Percentiles rank a stretch among this genome's conserved stretches.
Evolutionary conservation across 2,113 vertebrate genomes (phyloP).

Genomic region (Anarrhichthys ocellatus): DNA sequence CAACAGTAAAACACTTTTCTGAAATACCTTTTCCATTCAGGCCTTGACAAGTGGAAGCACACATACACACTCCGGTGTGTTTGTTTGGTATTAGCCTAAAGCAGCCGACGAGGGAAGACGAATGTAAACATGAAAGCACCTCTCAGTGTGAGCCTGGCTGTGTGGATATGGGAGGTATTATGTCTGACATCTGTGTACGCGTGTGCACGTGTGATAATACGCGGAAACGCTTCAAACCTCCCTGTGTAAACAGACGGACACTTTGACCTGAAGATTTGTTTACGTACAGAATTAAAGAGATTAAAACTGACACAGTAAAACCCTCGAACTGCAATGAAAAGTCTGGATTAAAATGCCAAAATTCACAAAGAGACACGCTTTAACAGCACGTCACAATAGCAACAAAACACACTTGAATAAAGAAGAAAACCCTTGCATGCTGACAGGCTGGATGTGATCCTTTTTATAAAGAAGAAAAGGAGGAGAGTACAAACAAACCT

Average conservation of each 20-base stretch:
- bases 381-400: fast-evolving
- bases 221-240: constrained; percentile 2
- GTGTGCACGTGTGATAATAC: not conserved
- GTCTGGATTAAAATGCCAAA: constrained; percentile 13
- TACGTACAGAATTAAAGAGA: constrained; percentile 38
- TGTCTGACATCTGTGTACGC: constrained; percentile 9
- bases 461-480: not conserved
- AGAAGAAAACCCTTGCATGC: not conserved
- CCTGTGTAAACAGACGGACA: constrained; percentile 24
- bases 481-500: not conserved
- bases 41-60: not conserved
- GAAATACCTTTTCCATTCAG: no score
- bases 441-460: not conserved
- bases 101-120: constrained; percentile 21
- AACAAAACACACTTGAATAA: not conserved
- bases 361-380: constrained; percentile 7
- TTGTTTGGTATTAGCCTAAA: constrained; percentile 39
- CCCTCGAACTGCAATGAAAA: not conserved
- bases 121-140: constrained; percentile 37
- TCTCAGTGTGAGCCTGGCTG: constrained; percentile 12
- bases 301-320: constrained; percentile 46
- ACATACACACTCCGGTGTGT: not conserved
- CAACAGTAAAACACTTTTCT: not conserved
- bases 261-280: constrained; percentile 55
- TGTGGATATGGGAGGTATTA: constrained; percentile 3